These are phyloP conservation scores for Harlomillsia oculata DNA, from an alignment of 1,140 invertebrate genomes.

Conservation along the genomic window DNA sequence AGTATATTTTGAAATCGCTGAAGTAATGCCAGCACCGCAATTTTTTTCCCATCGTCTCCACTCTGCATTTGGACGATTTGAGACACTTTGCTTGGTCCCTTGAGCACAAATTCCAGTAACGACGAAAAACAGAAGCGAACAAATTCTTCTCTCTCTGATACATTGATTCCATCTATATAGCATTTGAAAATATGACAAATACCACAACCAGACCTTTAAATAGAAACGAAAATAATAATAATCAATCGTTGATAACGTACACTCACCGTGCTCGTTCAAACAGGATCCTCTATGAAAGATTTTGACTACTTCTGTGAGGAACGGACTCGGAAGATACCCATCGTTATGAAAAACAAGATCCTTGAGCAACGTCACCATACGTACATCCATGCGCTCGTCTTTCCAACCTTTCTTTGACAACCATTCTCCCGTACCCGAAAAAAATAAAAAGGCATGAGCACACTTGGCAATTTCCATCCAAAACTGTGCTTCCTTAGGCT, in stretches of 20 bases:
- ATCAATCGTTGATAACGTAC: neutral
- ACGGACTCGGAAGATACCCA: constrained; percentile 23
- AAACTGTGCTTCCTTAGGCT: constrained; percentile 25
- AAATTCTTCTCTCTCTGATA: constrained; percentile 80
- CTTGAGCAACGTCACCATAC: constrained; percentile 32
- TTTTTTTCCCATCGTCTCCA: constrained; percentile 41
- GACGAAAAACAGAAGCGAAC: constrained; percentile 94
- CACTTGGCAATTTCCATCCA: constrained; percentile 28
- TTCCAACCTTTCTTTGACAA: constrained; percentile 33
- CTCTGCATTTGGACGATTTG: constrained; percentile 52
- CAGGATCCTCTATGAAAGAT: constrained; percentile 34
- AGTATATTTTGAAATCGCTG: constrained; percentile 89
- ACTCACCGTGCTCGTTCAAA: constrained; percentile 34
- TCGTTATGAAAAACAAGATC: constrained; percentile 32
- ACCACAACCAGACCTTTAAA: too few species aligned
- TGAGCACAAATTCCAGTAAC: constrained; percentile 77
- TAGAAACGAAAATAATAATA: too few species aligned
- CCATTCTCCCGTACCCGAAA: constrained; percentile 31
- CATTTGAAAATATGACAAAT: neutral
- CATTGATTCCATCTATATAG: constrained; percentile 63
- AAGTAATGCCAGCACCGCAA: constrained; percentile 82
- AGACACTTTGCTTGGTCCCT: constrained; percentile 42
- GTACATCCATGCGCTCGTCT: constrained; percentile 32
- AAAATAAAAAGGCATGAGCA: constrained; percentile 33
- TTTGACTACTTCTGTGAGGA: constrained; percentile 34